Evolutionary conservation across 64 coral and sea anemone genomes (phyloP).

Genomic region (Cladopsammia gracilis): DNA sequence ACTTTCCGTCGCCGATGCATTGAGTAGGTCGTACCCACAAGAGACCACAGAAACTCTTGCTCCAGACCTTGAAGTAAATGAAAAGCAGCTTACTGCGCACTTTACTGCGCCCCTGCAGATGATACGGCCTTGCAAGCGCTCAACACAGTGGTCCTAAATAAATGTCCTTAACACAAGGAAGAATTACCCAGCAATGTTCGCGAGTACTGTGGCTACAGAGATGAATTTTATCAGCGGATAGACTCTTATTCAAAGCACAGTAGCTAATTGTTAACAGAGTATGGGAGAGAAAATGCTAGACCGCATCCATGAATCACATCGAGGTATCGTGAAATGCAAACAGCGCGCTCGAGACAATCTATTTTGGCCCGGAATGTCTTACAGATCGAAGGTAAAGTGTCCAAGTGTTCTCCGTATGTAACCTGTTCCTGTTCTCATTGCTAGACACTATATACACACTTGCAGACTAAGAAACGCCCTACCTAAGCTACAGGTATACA

Average conservation of each 20-base stretch:
- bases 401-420: constrained; percentile 40
- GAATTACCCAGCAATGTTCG: constrained; percentile 23
- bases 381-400: constrained; percentile 54
- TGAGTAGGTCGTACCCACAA: constrained; percentile 28
- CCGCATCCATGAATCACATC: constrained; percentile 61
- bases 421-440: neutral
- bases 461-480: too few relatives aligned
- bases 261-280: constrained; percentile 65
- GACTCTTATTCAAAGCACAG: constrained; percentile 71
- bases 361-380: constrained; percentile 53
- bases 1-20: constrained; percentile 9
- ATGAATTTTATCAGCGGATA: constrained; percentile 57
- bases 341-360: constrained; percentile 70
- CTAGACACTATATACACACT: too few relatives aligned
- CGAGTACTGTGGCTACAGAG: constrained; percentile 45
- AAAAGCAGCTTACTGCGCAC: constrained; percentile 68
- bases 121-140: constrained; percentile 48
- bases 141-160: constrained; percentile 44
- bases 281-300: constrained; percentile 70
- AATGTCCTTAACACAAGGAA: constrained; percentile 60
- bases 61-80: constrained; percentile 76
- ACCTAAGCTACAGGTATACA: too few relatives aligned
- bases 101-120: constrained; percentile 49
- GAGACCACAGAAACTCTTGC: constrained; percentile 67
- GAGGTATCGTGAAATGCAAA: constrained; percentile 75